Base-by-base conservation (phyloP, 2,113 vertebrate species). In the Romanogobio albipinnatus region DNA sequence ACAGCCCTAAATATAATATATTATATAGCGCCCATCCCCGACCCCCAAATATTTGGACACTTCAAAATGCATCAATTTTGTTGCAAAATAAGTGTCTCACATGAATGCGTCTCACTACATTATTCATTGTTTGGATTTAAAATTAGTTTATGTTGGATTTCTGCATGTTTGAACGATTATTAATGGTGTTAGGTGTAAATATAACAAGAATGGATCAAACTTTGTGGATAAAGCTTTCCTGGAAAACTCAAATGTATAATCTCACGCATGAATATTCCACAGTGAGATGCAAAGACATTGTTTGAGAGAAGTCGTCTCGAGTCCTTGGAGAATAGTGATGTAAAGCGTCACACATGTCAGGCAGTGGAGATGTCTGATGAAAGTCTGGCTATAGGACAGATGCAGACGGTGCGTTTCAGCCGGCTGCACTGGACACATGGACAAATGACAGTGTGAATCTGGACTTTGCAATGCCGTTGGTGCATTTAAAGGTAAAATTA, bases 321-420 rank as follows among this genome's bases (percentile, higher is more conserved):
- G 13, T n/a, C 29, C 17, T 36, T 39, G 3, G 51, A 58, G 75
- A 58, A 77, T 36, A 77, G 19, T 36, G 49, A 77, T 77, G 49
- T 58, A 76, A 51, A 29, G 14, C 47, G 51, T n/a, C 49, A 36
- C 75, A 56, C n/a, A 13, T 56, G 74, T 76, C 74, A 19, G 26
- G 26, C 74, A 76, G 71, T 26, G 43, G 43, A 74, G 47, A 15
- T 19, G 47, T 76, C 75, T 56, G 51, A 36, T 76, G 26, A 51
- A 76, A 76, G 47, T 19, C 74, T 76, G 5, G 3, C 33, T 36
- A 33, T 6, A 24, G 47, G 73, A 76, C 73, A 17, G 49, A 53
- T 19, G n/a, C 74, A 53, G 49, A 76, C 1, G 49, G 49, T 53
- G 74, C 26, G 73, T 51, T 19, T 36, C 29, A 0, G 29, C 29